Conservation (phyloP, 2,113 vertebrate species). For the Capreolus pygargus region DNA sequence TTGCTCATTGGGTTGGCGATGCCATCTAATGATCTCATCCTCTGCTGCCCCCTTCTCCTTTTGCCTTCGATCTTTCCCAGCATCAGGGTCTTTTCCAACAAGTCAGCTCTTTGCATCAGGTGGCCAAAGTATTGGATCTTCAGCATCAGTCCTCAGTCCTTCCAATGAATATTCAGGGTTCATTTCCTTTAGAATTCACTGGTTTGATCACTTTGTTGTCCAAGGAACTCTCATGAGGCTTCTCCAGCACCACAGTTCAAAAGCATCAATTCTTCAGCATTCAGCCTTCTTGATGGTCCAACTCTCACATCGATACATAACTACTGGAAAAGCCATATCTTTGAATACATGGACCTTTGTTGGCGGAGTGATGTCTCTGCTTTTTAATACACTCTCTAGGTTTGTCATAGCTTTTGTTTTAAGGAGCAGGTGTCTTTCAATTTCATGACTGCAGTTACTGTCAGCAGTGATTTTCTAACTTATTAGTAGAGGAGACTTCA, state of each 20-base stretch:
- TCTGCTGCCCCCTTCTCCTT: not conserved
- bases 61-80: not conserved
- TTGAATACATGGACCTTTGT: not conserved
- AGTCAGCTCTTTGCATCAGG: not conserved
- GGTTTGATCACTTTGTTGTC: not conserved
- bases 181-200: not conserved
- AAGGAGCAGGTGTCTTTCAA: not conserved
- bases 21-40: not conserved
- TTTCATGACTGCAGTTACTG: not conserved
- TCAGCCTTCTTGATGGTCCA: not conserved
- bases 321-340: not conserved
- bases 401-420: not conserved
- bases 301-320: not conserved
- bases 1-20: not conserved
- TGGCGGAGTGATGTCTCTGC: not conserved
- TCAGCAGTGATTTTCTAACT: not conserved
- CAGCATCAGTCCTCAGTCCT: not conserved
- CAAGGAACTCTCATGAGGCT: not conserved
- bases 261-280: not conserved
- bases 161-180: not conserved
- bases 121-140: not conserved
- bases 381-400: not conserved
- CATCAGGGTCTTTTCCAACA: not conserved
- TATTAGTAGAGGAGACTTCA: not conserved
- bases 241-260: not conserved